These are phyloP conservation scores for Ptilonorhynchus violaceus DNA, from an alignment of 2,113 vertebrate species.

Conservation along the genomic window DNA sequence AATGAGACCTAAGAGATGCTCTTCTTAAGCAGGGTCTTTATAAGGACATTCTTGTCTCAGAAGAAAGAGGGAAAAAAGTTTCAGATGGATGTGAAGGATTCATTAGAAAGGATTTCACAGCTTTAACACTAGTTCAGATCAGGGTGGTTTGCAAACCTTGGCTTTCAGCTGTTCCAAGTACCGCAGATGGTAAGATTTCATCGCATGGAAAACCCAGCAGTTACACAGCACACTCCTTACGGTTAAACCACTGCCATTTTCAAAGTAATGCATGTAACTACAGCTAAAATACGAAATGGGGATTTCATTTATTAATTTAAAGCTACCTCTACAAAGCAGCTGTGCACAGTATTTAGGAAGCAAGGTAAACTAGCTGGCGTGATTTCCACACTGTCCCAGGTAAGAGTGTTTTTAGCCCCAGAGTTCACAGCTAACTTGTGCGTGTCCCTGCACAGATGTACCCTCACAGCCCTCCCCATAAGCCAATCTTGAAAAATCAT, in stretches of 20 bases:
- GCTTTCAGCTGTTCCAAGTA: background rate
- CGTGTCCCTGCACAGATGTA: background rate
- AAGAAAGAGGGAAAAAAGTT: background rate
- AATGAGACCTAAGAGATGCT: background rate
- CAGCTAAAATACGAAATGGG: background rate
- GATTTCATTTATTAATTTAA: background rate
- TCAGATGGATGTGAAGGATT: constrained; percentile 6
- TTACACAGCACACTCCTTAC: fast-evolving
- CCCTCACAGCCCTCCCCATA: background rate
- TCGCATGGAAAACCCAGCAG: fast-evolving
- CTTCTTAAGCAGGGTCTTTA: background rate
- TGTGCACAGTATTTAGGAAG: background rate
- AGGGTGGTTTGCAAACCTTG: background rate
- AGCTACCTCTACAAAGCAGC: background rate
- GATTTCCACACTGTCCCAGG: background rate
- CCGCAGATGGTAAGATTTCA: fast-evolving
- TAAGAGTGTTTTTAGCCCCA: fast-evolving
- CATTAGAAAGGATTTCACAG: background rate
- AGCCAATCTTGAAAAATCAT: background rate
- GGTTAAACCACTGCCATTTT: background rate
- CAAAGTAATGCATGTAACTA: background rate
- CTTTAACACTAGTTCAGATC: background rate
- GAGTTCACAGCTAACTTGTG: background rate
- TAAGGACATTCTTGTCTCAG: background rate
- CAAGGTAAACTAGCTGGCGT: background rate